Evolutionary conservation across 1,140 invertebrate genomes (phyloP).

Genomic region (Ectropis grisescens): DNA sequence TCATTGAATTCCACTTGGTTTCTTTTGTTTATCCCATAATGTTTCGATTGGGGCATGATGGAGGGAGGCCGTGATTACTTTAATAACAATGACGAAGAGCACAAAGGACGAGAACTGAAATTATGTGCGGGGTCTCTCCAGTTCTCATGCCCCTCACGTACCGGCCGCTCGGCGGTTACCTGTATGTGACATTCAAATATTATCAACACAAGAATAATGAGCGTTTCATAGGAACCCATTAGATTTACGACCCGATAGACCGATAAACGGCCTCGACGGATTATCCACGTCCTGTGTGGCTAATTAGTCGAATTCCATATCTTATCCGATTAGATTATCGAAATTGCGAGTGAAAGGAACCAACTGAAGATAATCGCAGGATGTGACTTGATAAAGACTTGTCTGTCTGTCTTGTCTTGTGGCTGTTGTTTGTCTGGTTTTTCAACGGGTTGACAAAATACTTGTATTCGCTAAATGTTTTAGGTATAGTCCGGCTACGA

Average conservation of each 20-base stretch:
- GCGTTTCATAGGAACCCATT: slow-evolving; percentile 34
- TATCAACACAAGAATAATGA: slow-evolving; percentile 54
- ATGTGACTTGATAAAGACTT: no score
- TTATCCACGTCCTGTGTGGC: no score
- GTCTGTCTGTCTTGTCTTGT: no score
- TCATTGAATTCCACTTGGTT: slow-evolving; percentile 63
- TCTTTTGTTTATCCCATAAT: slow-evolving; percentile 68
- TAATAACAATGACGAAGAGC: slow-evolving; percentile 60
- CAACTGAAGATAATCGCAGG: no score
- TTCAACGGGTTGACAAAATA: no score
- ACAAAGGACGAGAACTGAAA: slow-evolving; percentile 60
- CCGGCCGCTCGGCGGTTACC: slow-evolving; percentile 29
- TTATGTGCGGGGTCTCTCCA: slow-evolving; percentile 47
- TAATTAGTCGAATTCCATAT: no score
- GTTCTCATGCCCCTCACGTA: slow-evolving; percentile 62
- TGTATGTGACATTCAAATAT: slow-evolving; percentile 43
- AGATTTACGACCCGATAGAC: slow-evolving; percentile 24
- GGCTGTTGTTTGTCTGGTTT: no score
- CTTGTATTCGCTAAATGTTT: no score
- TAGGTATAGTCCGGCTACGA: no score
- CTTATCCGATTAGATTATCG: slow-evolving; percentile 9
- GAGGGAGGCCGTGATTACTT: slow-evolving; percentile 62
- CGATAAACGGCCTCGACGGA: slow-evolving; percentile 1
- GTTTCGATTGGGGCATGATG: slow-evolving; percentile 62
- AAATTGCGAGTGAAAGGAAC: no score